phyloP scores from a whole-genome alignment of 1,140 invertebrate genomes.

The Drosophila littoralis region DNA sequence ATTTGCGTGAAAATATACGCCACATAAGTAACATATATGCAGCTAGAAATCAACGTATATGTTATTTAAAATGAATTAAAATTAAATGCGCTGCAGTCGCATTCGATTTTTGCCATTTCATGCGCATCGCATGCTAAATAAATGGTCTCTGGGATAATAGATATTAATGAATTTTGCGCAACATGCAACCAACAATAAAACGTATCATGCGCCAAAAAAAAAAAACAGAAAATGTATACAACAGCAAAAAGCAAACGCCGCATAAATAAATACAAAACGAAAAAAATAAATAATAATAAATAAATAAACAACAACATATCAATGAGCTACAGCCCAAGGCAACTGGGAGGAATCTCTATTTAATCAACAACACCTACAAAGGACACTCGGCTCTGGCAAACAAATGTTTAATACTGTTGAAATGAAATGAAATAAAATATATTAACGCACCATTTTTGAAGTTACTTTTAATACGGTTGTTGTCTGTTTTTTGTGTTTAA shows the following conservation, averaged over 20 bases:
- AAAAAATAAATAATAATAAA: slow-evolving; percentile 15
- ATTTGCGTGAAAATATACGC: neutral
- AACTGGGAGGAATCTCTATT: neutral
- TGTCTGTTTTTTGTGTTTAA: slow-evolving; percentile 1
- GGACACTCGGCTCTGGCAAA: slow-evolving; percentile 54
- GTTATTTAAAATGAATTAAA: slow-evolving; percentile 64
- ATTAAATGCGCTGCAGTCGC: slow-evolving; percentile 52
- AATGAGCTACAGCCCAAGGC: slow-evolving; percentile 29
- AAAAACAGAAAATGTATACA: slow-evolving; percentile 23
- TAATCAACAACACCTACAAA: slow-evolving; percentile 50
- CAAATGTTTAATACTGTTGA: slow-evolving; percentile 72
- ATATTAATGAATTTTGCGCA: slow-evolving; percentile 74
- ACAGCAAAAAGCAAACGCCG: slow-evolving; percentile 50
- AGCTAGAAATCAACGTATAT: slow-evolving; percentile 29
- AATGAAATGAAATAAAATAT: slow-evolving; percentile 58
- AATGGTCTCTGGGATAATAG: slow-evolving; percentile 67
- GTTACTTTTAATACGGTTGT: slow-evolving; percentile 31
- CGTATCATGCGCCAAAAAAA: slow-evolving; percentile 37
- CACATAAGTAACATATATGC: neutral
- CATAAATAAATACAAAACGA: slow-evolving; percentile 60
- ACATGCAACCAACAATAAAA: slow-evolving; percentile 44
- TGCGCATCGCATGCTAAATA: slow-evolving; percentile 36
- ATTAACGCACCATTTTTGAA: slow-evolving; percentile 25
- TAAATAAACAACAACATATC: slow-evolving; percentile 69
- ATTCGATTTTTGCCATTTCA: slow-evolving; percentile 68